Evolutionary conservation across 2,797 vertebrate species (phyloP).

Genomic region (Xerus rutilus): DNA sequence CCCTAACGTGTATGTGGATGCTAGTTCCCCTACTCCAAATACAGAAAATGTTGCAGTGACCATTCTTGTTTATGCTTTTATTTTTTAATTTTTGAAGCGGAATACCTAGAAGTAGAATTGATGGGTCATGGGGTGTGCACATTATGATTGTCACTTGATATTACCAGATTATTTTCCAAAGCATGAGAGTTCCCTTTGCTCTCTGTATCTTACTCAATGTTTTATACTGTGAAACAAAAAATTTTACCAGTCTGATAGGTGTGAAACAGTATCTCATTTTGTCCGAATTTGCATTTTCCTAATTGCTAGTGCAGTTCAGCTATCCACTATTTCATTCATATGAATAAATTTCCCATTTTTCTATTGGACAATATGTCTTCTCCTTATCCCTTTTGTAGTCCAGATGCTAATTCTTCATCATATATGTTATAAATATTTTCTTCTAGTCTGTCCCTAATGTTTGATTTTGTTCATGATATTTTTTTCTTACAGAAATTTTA

Average conservation of each 20-base stretch:
- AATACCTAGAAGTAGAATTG: slow-evolving; percentile 34
- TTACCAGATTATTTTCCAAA: slow-evolving; percentile 53
- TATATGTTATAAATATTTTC: slow-evolving; percentile 37
- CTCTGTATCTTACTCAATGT: slow-evolving; percentile 8
- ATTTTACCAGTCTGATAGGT: not conserved
- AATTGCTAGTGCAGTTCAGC: not conserved
- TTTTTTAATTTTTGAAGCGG: not conserved
- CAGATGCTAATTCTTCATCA: slow-evolving; percentile 41
- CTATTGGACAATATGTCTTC: not conserved
- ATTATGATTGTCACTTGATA: not conserved
- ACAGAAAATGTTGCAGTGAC: not conserved
- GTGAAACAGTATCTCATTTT: slow-evolving; percentile 39
- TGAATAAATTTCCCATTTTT: slow-evolving; percentile 16
- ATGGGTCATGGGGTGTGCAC: not conserved
- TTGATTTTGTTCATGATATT: slow-evolving; percentile 27
- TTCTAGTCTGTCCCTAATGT: not conserved
- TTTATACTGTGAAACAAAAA: slow-evolving; percentile 9
- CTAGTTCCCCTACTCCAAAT: not conserved
- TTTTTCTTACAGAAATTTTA: slow-evolving; percentile 24
- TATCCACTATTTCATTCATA: slow-evolving; percentile 43
- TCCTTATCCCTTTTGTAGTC: not conserved
- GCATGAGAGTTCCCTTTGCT: slow-evolving; percentile 6
- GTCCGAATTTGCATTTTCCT: not conserved
- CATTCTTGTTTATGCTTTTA: not conserved
- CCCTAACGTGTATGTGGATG: slow-evolving; percentile 16